These are phyloP conservation scores for Drosophila diplacantha DNA, from an alignment of 2,888 invertebrate species.

Conservation along the genomic window DNA sequence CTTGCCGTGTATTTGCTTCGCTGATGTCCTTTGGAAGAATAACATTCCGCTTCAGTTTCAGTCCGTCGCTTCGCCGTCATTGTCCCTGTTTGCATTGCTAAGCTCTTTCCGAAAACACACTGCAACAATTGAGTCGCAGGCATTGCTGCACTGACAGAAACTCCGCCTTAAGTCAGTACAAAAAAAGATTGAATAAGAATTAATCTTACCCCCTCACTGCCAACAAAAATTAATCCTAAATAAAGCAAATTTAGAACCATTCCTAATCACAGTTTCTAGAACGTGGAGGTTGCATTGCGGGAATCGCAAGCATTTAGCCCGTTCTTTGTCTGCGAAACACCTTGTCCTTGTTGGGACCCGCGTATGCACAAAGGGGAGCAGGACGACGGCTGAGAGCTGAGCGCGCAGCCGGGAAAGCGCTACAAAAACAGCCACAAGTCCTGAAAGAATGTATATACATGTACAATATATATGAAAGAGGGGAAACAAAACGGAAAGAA, in stretches of 20 bases:
- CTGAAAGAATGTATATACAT: neutral
- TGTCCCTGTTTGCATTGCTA: conserved; percentile 28
- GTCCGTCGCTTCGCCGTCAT: conserved; percentile 24
- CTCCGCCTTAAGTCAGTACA: rapidly evolving
- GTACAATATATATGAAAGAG: neutral
- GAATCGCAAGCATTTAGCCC: neutral
- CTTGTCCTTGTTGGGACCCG: conserved; percentile 33
- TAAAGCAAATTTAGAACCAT: neutral
- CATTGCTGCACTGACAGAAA: neutral
- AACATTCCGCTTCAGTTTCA: conserved; percentile 46
- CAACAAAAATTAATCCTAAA: neutral
- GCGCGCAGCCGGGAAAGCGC: conserved; percentile 18
- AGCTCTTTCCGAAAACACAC: conserved; percentile 33
- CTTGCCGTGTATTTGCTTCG: conserved; percentile 47
- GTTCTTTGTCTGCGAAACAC: conserved; percentile 1
- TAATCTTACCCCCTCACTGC: rapidly evolving
- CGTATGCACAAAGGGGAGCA: conserved; percentile 29
- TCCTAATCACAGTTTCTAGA: neutral
- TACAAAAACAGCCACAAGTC: conserved; percentile 2
- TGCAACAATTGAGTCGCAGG: conserved; percentile 10
- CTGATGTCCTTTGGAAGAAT: conserved; percentile 57
- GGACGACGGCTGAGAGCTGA: conserved; percentile 23
- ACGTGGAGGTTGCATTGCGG: neutral
- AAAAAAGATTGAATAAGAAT: too few relatives aligned
- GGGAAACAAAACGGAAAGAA: neutral